Conservation (phyloP, 2,797 vertebrate genomes). For the Microcaecilia unicolor region DNA sequence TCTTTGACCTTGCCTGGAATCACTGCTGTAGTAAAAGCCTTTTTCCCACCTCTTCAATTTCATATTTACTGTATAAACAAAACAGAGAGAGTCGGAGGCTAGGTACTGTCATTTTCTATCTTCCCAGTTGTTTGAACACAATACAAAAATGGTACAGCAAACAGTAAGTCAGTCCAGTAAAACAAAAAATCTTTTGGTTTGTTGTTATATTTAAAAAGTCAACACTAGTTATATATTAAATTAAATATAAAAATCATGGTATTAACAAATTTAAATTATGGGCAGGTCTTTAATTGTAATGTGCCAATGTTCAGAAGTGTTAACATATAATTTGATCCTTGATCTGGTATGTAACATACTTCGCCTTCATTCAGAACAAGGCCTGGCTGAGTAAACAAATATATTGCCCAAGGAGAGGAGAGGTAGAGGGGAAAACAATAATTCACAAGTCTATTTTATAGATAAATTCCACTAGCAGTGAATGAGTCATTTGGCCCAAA, state of each 20-base stretch:
- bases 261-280: neutral
- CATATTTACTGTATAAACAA: too few species aligned
- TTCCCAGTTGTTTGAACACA: neutral
- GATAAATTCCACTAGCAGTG: too few species aligned
- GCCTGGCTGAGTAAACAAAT: conserved; percentile 6
- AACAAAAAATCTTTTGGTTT: too few species aligned
- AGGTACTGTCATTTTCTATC: too few species aligned
- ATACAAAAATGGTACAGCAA: neutral
- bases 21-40: too few species aligned
- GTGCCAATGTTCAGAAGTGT: neutral
- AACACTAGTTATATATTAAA: too few species aligned
- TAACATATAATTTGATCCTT: conserved; percentile 5
- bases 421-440: conserved; percentile 3
- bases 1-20: too few species aligned
- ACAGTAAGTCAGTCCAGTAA: neutral
- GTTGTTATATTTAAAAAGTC: too few species aligned
- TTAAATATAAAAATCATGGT: neutral
- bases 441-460: rapidly evolving
- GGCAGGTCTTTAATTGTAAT: neutral
- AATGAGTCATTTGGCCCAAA: conserved; percentile 6
- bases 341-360: conserved; percentile 11
- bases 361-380: conserved; percentile 13
- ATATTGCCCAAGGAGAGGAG: conserved; percentile 13
- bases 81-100: too few species aligned
- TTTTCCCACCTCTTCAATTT: too few species aligned